A percentile compares a stretch with the other conserved stretches of the same genome.
Evolutionary conservation across 2,113 vertebrate genomes (phyloP).

Genomic region (Nerophis ophidion): DNA sequence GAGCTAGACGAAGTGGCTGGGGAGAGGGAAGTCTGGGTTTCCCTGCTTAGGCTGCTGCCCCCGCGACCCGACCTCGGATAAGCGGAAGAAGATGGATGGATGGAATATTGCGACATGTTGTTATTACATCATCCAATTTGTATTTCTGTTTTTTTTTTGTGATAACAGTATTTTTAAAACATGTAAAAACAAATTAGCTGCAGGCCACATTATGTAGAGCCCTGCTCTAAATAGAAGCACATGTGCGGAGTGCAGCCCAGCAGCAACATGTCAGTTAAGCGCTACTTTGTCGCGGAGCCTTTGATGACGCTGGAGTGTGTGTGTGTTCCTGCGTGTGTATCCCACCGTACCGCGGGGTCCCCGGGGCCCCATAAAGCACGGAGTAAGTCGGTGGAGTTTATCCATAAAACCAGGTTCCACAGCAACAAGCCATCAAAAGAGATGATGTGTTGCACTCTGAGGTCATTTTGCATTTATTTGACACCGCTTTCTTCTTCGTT

Average conservation of each 20-base stretch:
- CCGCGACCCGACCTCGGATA: too few species aligned
- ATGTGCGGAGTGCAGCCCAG: constrained; percentile 56
- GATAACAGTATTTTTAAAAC: too few species aligned
- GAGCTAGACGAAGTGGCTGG: too few species aligned
- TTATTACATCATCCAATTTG: too few species aligned
- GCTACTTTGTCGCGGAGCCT: constrained; percentile 60
- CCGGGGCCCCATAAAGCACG: constrained; percentile 41
- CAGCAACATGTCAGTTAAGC: constrained; percentile 56
- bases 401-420: constrained; percentile 44
- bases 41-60: too few species aligned
- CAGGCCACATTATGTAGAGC: constrained; percentile 18
- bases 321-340: constrained; percentile 19
- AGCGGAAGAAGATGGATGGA: too few species aligned
- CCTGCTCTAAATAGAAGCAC: constrained; percentile 61
- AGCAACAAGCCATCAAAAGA: constrained; percentile 42
- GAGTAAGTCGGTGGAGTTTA: constrained; percentile 42
- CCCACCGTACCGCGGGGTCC: constrained; percentile 23
- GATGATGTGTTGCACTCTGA: constrained; percentile 55
- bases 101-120: too few species aligned
- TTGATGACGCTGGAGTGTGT: constrained; percentile 24
- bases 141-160: too few species aligned
- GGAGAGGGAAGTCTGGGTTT: too few species aligned
- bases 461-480: constrained; percentile 40
- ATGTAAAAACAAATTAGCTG: too few species aligned
- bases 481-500: constrained; percentile 40